Evolutionary conservation across 2,888 invertebrate genomes (phyloP).

Genomic region (Macaria liturata): DNA sequence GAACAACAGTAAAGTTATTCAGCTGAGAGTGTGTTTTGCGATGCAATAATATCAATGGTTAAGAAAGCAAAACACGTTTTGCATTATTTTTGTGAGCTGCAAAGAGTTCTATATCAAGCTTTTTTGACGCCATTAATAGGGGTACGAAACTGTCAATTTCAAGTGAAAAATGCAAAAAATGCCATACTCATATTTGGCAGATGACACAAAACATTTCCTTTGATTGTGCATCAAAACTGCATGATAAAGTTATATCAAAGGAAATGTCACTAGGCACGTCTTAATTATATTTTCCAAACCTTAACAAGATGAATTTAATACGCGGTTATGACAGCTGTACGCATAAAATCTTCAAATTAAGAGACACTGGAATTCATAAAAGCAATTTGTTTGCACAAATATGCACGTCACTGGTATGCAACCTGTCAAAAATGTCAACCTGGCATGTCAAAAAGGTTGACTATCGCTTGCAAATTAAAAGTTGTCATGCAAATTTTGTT

Average conservation of each 20-base stretch:
- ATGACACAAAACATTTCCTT: background rate
- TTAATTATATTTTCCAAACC: slow-evolving; percentile 10
- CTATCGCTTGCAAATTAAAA: slow-evolving; percentile 24
- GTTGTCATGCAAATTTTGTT: slow-evolving; percentile 9
- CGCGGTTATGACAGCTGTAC: slow-evolving; percentile 18
- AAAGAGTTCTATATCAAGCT: no score
- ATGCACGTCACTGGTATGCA: slow-evolving; percentile 22
- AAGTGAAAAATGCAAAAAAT: no score
- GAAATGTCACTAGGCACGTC: background rate
- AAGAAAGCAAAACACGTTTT: no score
- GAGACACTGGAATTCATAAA: slow-evolving; percentile 25
- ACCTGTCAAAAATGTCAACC: slow-evolving; percentile 33
- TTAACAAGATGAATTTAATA: slow-evolving; percentile 11
- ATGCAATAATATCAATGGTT: no score
- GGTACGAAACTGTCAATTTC: no score
- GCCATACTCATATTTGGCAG: background rate
- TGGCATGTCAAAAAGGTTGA: slow-evolving; percentile 26
- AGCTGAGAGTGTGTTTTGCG: no score
- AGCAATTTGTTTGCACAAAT: slow-evolving; percentile 20
- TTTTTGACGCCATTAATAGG: no score
- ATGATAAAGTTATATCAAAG: background rate
- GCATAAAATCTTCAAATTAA: slow-evolving; percentile 28
- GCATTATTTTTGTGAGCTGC: no score
- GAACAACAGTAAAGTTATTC: background rate
- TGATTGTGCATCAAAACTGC: background rate